Evolutionary conservation across 1,140 invertebrate genomes (phyloP).

Genomic region (Danaus melanippus): DNA sequence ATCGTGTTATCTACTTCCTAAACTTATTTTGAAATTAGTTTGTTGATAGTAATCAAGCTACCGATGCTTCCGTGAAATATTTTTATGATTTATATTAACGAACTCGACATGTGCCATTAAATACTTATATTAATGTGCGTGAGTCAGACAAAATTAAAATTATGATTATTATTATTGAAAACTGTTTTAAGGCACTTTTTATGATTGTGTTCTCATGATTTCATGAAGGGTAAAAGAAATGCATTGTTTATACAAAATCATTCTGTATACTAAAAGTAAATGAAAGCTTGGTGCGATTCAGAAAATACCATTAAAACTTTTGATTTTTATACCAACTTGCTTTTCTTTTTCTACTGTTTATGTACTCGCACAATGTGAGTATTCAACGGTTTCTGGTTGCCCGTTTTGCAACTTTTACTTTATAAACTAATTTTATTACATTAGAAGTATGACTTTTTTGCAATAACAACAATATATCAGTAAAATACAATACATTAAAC

Average conservation of each 20-base stretch:
- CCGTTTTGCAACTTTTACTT: too few relatives aligned
- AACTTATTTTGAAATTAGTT: conserved; percentile 25
- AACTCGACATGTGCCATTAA: conserved; percentile 54
- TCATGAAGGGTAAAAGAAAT: conserved; percentile 52
- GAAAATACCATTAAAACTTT: conserved; percentile 73
- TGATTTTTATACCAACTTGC: conserved; percentile 71
- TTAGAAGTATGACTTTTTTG: conserved; percentile 1
- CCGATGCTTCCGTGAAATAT: conserved; percentile 28
- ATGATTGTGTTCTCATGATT: conserved; percentile 55
- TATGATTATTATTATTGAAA: conserved; percentile 36
- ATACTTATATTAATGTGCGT: conserved; percentile 35
- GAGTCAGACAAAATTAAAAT: conserved; percentile 67
- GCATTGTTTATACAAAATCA: conserved; percentile 68
- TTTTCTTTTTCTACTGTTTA: conserved; percentile 33
- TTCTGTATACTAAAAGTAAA: conserved; percentile 72
- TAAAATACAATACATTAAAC: too few relatives aligned
- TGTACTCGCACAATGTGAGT: neutral
- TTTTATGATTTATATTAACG: conserved; percentile 29
- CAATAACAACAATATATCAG: conserved; percentile 1
- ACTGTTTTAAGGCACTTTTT: conserved; percentile 52
- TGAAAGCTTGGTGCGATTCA: conserved; percentile 72
- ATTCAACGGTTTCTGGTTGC: neutral
- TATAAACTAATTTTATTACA: neutral
- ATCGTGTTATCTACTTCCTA: conserved; percentile 32
- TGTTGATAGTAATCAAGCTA: conserved; percentile 23